Evolutionary conservation across 2,797 vertebrate species (phyloP).

Genomic region (Epinephelus coioides): DNA sequence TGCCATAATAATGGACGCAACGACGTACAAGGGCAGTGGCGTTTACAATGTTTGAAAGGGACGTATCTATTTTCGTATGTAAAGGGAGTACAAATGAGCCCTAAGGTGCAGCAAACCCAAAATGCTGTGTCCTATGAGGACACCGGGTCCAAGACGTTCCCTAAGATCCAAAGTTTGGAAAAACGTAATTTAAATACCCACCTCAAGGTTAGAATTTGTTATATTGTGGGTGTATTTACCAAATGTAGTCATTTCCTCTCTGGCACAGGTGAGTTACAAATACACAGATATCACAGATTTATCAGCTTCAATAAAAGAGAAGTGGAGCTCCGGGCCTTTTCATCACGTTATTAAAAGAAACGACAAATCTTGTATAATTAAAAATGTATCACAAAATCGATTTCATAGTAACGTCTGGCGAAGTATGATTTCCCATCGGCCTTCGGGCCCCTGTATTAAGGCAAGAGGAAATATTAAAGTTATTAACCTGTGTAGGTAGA

Average conservation of each 20-base stretch:
- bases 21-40: too few relatives aligned
- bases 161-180: neutral
- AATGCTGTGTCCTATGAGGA: too few relatives aligned
- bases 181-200: neutral
- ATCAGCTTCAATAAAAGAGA: conserved; percentile 51
- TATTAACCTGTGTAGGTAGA: conserved; percentile 47
- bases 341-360: conserved; percentile 58
- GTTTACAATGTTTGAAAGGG: too few relatives aligned
- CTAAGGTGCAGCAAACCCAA: too few relatives aligned
- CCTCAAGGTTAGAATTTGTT: conserved; percentile 1
- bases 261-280: conserved; percentile 38
- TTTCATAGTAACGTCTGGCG: conserved; percentile 51
- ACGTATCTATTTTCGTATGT: too few relatives aligned
- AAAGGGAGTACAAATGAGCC: too few relatives aligned
- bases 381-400: conserved; percentile 67
- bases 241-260: conserved; percentile 3
- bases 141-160: neutral
- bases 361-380: conserved; percentile 67
- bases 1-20: too few relatives aligned
- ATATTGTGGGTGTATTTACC: conserved; percentile 18
- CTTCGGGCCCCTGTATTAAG: conserved; percentile 35
- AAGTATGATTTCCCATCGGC: conserved; percentile 67
- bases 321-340: conserved; percentile 51
- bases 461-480: conserved; percentile 56
- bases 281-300: conserved; percentile 45